phyloP scores from a whole-genome alignment of 2,888 invertebrate genomes.

The Deilephila porcellus region DNA sequence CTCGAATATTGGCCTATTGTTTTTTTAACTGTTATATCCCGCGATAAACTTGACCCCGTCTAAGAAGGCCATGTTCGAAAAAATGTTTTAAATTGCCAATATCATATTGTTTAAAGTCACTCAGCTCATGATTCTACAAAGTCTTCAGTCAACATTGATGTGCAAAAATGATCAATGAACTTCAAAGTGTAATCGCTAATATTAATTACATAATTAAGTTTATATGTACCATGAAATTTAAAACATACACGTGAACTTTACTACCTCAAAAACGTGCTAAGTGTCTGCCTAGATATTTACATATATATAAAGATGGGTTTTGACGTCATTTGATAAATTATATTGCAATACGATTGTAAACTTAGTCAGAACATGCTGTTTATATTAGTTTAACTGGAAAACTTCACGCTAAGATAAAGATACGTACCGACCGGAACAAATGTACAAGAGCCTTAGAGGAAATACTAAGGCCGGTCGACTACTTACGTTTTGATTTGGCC shows the following conservation, averaged over 20 bases:
- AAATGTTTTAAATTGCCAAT: conserved; percentile 37
- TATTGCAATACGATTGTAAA: background rate
- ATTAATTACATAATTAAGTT: conserved; percentile 12
- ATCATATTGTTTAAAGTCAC: conserved; percentile 31
- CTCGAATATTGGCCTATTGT: conserved; percentile 56
- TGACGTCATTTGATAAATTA: background rate
- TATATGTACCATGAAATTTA: conserved; percentile 22
- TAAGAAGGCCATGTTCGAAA: conserved; percentile 39
- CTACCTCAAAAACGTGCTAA: background rate
- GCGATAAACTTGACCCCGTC: conserved; percentile 50
- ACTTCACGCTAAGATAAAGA: conserved; percentile 32
- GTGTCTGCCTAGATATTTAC: background rate
- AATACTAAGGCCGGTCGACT: conserved; percentile 58
- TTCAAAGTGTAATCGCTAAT: background rate
- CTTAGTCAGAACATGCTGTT: background rate
- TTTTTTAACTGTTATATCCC: conserved; percentile 49
- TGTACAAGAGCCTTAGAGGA: conserved; percentile 59
- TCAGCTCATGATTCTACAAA: background rate
- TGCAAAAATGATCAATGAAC: conserved; percentile 6
- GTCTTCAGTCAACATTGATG: background rate
- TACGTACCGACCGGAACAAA: conserved; percentile 60
- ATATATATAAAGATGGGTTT: background rate
- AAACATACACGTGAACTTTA: background rate
- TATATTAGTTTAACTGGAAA: conserved; percentile 15
- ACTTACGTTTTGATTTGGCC: conserved; percentile 58